phyloP scores from a whole-genome alignment of 2,113 vertebrate genomes.

The Stigmatopora nigra region DNA sequence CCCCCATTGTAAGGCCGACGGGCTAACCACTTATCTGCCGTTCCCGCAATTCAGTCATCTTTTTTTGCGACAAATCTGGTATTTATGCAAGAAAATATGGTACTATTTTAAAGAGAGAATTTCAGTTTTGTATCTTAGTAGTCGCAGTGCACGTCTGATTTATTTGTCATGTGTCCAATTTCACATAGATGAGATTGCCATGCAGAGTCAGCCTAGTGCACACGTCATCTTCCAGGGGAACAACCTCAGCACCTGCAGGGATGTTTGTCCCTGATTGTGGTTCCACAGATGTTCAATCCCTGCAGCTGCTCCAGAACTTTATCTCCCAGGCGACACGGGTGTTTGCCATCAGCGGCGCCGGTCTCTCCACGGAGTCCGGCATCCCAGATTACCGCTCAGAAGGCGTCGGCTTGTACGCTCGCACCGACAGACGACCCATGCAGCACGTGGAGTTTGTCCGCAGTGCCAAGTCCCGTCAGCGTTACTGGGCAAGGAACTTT shows the following conservation, averaged over 20 bases:
- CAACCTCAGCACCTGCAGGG: slow-evolving; percentile 34
- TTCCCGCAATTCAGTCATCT: too few species aligned
- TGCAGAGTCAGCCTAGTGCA: slow-evolving; percentile 21
- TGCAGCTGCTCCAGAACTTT: slow-evolving; percentile 80
- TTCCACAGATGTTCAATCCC: slow-evolving; percentile 60
- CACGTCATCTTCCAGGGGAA: slow-evolving; percentile 23
- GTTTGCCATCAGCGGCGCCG: slow-evolving; percentile 86
- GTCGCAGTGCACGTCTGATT: neutral
- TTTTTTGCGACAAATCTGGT: too few species aligned
- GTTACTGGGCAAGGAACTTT: slow-evolving; percentile 96
- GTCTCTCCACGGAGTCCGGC: slow-evolving; percentile 91
- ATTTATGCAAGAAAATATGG: too few species aligned
- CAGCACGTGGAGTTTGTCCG: slow-evolving; percentile 80
- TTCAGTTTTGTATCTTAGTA: too few species aligned
- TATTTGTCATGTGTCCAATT: neutral
- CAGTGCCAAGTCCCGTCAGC: slow-evolving; percentile 78
- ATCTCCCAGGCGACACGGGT: slow-evolving; percentile 72
- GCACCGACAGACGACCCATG: slow-evolving; percentile 80
- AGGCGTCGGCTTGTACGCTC: slow-evolving; percentile 84
- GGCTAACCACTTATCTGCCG: too few species aligned
- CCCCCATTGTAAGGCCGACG: too few species aligned
- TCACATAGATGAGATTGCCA: slow-evolving; percentile 51
- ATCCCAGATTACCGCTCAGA: slow-evolving; percentile 96
- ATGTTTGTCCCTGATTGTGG: slow-evolving; percentile 81
- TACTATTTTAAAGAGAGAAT: too few species aligned